Base-by-base conservation (phyloP, 2,888 invertebrate species). In the Sialis lutaria region DNA sequence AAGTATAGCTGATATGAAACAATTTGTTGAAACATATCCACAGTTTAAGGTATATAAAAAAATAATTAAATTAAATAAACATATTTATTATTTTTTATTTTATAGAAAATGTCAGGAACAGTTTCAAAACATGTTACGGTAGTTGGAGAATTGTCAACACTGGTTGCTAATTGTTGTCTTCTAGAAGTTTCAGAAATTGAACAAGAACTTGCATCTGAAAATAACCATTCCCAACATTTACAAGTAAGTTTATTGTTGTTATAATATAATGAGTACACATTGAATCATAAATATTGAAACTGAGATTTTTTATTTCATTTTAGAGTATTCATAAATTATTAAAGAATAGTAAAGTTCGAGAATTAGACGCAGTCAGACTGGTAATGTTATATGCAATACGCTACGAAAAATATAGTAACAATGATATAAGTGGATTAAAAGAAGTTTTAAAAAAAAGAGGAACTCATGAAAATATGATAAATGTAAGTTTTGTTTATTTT, bases 1-100 rank as follows among this genome's bases (percentile, higher is more conserved):
- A 69, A 93, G 92, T 56, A 97, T 99, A 57, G 77, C 87, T 0
- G 98, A 99, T 63, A 97, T 99, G 97, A 99, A 99, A 70, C 84
- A 79, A 58, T 97, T 97, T 64, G 90, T 98, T 0, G 97, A 98
- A 64, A 84, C 87, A 9, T 99, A 99, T 69, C 98, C 98, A 0
- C 83, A 96, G 55, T 99, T 98, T 62, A 96, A 95, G 67, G 75
- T 75, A 35, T 35, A 35, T 35, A n/a, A 35, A 35, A 35, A 8
- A 9, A 7, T 43, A 22, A 40, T 32, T 7, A 44, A 42, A 2
- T 13, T 49, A 6, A 35, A 22, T 46, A 22, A 35, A 37, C 6
- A 31, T 33, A 22, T 42, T 37, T 31, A 44, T 31, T 5, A 33
- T 33, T 35, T n/a, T 31, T 33, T 34, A 46, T 22, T 44, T 56